Base-by-base conservation (phyloP, 1,140 invertebrate species). In the Eriocheir sinensis region DNA sequence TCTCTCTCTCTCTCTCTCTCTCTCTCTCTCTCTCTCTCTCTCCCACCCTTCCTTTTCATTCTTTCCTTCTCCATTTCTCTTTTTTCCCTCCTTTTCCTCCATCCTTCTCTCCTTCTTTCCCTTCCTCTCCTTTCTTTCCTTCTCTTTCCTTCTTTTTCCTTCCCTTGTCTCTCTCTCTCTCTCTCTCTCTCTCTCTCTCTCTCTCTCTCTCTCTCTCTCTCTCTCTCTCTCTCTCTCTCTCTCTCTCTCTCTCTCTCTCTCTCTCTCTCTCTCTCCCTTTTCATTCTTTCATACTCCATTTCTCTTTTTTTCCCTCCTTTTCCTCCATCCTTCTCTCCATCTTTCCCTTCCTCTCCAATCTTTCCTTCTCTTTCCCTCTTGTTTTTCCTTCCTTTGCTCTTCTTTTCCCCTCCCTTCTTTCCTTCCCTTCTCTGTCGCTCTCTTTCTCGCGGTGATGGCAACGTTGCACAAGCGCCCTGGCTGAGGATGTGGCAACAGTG, bases 291-390 rank as follows among this genome's bases (percentile, higher is more conserved):
- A 17, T 21, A 17, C 48, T 38, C 81, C 30, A 12, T 38, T n/a
- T 38, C 81, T 83, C 81, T 38, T n/a, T 38, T n/a, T 83, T n/a
- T 38, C 36, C n/a, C 81, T 83, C 81, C n/a, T n/a, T 38, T n/a
- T 83, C 81, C 36, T 38, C 36, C 30, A 12, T 83, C 36, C n/a
- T n/a, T 83, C 81, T 38, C 36, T 38, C 81, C 30, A 12, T 38
- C 36, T 38, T n/a, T 83, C 81, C n/a, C 36, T 38, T n/a, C 30
- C 81, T 38, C 36, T 38, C 81, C n/a, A n/a, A n/a, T 72, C n/a
- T n/a, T 72, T n/a, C 60, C n/a, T 72, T n/a, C n/a, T n/a, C 60
- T 72, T n/a, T 15, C n/a, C 12, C 60, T 72, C 60, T n/a, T 72
- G 12, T n/a, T 72, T n/a, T n/a, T 15, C 60, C 60, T 72, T n/a